Percentiles rank a stretch among this genome's conserved stretches.
These are phyloP conservation scores for Peromyscus maniculatus DNA, from an alignment of 2,113 vertebrate genomes.

Conservation along the genomic window DNA sequence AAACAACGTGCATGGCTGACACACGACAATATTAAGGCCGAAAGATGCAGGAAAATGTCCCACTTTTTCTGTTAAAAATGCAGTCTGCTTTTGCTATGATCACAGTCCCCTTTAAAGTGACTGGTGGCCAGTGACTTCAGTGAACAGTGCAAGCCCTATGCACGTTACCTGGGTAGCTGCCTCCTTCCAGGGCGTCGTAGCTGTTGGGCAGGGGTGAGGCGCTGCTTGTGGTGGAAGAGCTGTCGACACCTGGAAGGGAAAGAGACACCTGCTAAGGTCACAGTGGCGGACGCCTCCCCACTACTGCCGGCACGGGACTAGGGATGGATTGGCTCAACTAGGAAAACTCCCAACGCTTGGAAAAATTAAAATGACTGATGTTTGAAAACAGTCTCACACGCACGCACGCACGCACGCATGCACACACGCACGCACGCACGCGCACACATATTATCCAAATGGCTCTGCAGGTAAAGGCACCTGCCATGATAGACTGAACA, in stretches of 20 bases:
- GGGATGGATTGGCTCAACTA: constrained; percentile 41
- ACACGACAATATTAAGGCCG: background rate
- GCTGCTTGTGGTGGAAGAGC: constrained; percentile 96
- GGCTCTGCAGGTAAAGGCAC: background rate
- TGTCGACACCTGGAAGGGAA: constrained; percentile 91
- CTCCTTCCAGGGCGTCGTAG: constrained; percentile 96
- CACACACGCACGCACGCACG: no score
- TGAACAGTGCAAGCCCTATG: background rate
- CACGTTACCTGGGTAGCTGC: constrained; percentile 92
- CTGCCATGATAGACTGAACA: background rate
- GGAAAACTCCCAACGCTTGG: constrained; percentile 32
- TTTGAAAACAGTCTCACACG: background rate
- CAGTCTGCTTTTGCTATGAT: background rate
- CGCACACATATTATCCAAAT: background rate
- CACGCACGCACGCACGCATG: background rate
- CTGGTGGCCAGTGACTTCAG: background rate
- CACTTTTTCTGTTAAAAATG: background rate
- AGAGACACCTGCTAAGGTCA: constrained; percentile 18
- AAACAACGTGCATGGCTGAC: constrained; percentile 10
- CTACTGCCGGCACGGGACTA: background rate
- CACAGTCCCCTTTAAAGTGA: background rate
- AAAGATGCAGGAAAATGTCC: constrained; percentile 21
- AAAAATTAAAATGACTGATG: constrained; percentile 45
- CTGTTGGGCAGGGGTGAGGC: constrained; percentile 95
- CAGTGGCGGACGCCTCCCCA: background rate